phyloP scores from a whole-genome alignment of 2,888 invertebrate species.

The Caenorhabditis parvicauda region DNA sequence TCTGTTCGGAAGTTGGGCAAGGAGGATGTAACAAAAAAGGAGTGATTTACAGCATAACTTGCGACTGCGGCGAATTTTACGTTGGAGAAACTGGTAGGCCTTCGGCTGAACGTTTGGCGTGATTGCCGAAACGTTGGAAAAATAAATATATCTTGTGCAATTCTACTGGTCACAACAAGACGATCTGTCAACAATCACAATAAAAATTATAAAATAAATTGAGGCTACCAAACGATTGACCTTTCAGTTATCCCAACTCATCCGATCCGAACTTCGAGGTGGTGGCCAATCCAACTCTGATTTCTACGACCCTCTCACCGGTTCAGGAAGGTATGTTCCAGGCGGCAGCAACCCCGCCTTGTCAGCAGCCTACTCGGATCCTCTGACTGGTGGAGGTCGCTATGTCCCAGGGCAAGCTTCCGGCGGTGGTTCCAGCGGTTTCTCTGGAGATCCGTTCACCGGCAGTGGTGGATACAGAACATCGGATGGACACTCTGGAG shows the following conservation, averaged over 20 bases:
- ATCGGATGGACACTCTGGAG: constrained; percentile 10
- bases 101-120: too few species aligned
- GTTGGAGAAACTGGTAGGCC: too few species aligned
- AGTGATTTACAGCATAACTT: too few species aligned
- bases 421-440: neutral
- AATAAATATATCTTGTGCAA: too few species aligned
- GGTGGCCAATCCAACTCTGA: neutral
- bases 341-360: neutral
- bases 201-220: too few species aligned
- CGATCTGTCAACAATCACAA: too few species aligned
- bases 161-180: too few species aligned
- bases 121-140: too few species aligned
- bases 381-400: constrained; percentile 51
- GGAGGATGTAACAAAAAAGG: too few species aligned
- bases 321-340: constrained; percentile 62
- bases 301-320: constrained; percentile 26
- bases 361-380: constrained; percentile 6
- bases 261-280: constrained; percentile 4
- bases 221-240: too few species aligned
- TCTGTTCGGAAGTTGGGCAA: too few species aligned
- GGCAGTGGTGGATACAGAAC: constrained; percentile 22
- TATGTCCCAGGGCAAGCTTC: constrained; percentile 52
- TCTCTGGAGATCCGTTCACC: constrained; percentile 28
- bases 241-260: neutral
- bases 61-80: too few species aligned